A percentile compares a stretch with the other conserved stretches of the same genome.
Evolutionary conservation across 2,888 invertebrate genomes (phyloP).

Genomic region (Agrypnus murinus): DNA sequence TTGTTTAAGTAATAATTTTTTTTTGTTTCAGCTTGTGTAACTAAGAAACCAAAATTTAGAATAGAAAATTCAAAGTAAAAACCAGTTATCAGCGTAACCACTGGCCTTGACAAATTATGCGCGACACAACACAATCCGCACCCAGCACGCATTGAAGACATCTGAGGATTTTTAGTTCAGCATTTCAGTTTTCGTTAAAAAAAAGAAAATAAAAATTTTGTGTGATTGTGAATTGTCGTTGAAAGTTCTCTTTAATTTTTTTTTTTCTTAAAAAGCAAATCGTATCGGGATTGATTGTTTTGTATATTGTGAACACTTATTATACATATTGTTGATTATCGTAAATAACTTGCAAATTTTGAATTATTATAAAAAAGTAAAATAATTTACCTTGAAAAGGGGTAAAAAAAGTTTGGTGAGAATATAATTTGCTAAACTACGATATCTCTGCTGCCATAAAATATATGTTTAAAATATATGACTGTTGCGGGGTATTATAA

Average conservation of each 20-base stretch:
- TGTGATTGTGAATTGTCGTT: slow-evolving; percentile 70
- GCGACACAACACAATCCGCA: slow-evolving; percentile 78
- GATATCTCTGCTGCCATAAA: slow-evolving; percentile 67
- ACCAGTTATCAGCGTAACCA: slow-evolving; percentile 70
- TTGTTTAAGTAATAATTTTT: slow-evolving; percentile 51
- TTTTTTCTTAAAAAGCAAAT: slow-evolving; percentile 49
- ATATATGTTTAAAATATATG: slow-evolving; percentile 52
- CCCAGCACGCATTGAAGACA: slow-evolving; percentile 93
- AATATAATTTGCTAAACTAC: slow-evolving; percentile 51
- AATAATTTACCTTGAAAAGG: background rate
- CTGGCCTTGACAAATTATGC: slow-evolving; percentile 70
- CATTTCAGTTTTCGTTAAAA: slow-evolving; percentile 68
- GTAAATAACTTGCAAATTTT: slow-evolving; percentile 44
- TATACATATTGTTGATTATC: slow-evolving; percentile 38
- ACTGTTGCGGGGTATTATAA: slow-evolving; percentile 64
- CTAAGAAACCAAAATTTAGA: slow-evolving; percentile 74
- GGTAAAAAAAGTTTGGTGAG: too few relatives aligned
- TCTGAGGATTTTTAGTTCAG: slow-evolving; percentile 85
- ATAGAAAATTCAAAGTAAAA: slow-evolving; percentile 73
- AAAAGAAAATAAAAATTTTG: slow-evolving; percentile 64
- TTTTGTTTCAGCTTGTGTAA: slow-evolving; percentile 79
- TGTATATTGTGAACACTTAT: slow-evolving; percentile 47
- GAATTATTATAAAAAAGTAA: too few relatives aligned
- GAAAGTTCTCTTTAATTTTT: slow-evolving; percentile 53
- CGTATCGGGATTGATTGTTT: slow-evolving; percentile 56